phyloP scores from a whole-genome alignment of 2,888 invertebrate genomes.

The Sinhomidia bicolor region DNA sequence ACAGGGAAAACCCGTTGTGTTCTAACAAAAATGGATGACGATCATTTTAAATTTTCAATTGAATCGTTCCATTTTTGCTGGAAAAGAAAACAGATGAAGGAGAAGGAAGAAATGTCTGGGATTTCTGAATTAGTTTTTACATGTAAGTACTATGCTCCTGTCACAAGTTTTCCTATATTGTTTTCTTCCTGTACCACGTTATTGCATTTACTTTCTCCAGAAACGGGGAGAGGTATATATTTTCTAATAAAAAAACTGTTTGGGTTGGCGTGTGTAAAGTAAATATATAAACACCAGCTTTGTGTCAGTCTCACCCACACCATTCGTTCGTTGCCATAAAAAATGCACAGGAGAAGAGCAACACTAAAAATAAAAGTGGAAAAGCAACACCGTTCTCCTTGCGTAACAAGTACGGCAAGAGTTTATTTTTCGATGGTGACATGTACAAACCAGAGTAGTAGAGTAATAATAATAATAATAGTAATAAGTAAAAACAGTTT shows the following conservation, averaged over 20 bases:
- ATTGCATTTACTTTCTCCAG: background rate
- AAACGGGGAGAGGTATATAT: background rate
- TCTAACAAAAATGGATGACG: constrained; percentile 4
- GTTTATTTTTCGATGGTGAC: background rate
- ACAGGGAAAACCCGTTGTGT: too few relatives aligned
- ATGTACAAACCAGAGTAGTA: background rate
- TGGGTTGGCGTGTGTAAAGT: background rate
- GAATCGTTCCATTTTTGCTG: background rate
- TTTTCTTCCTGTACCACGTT: background rate
- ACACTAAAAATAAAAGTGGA: background rate
- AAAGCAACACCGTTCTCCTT: background rate
- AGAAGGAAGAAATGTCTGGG: too few relatives aligned
- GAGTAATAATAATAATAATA: too few relatives aligned
- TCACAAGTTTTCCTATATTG: background rate
- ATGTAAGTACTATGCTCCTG: background rate
- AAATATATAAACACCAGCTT: background rate
- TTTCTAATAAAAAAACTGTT: background rate
- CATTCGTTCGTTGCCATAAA: background rate
- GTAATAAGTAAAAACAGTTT: background rate
- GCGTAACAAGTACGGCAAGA: background rate
- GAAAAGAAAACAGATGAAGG: background rate
- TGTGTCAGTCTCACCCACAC: background rate
- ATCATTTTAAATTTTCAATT: constrained; percentile 25
- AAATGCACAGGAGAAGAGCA: background rate
- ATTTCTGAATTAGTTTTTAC: background rate